Conservation (phyloP, 1,140 invertebrate genomes). For the Listronotus bonariensis region DNA sequence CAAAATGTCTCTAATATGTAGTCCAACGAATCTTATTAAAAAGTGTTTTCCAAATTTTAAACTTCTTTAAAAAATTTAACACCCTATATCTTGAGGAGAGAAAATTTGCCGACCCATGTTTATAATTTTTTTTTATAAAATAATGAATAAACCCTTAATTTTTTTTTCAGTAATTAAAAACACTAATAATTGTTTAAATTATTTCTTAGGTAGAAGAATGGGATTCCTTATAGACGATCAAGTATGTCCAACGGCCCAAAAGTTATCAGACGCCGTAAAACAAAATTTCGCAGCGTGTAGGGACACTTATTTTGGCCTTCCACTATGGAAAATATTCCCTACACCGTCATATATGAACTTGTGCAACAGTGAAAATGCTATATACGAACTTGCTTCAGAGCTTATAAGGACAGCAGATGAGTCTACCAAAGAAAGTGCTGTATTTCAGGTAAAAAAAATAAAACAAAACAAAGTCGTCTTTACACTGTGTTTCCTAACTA, state of each 20-base stretch:
- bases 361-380: constrained; percentile 74
- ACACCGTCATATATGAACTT: constrained; percentile 75
- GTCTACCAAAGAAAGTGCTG: constrained; percentile 65
- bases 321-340: constrained; percentile 80
- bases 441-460: constrained; percentile 60
- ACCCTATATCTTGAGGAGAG: too few species aligned
- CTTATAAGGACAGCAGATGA: constrained; percentile 71
- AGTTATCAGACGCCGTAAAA: constrained; percentile 71
- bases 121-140: too few species aligned
- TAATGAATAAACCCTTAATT: too few species aligned
- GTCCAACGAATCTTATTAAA: too few species aligned
- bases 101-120: too few species aligned
- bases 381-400: constrained; percentile 83
- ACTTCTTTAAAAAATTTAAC: too few species aligned
- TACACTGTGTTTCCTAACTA: too few species aligned
- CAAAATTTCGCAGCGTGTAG: constrained; percentile 75
- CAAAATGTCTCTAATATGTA: too few species aligned
- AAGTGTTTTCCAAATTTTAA: too few species aligned
- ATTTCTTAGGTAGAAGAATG: constrained; percentile 66
- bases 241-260: constrained; percentile 60
- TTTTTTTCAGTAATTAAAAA: too few species aligned
- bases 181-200: too few species aligned
- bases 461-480: too few species aligned
- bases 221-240: constrained; percentile 73
- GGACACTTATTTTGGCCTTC: constrained; percentile 81